A percentile compares a stretch with the other conserved stretches of the same genome.
phyloP scores from a whole-genome alignment of 2,113 vertebrate species.

The Ictalurus punctatus region DNA sequence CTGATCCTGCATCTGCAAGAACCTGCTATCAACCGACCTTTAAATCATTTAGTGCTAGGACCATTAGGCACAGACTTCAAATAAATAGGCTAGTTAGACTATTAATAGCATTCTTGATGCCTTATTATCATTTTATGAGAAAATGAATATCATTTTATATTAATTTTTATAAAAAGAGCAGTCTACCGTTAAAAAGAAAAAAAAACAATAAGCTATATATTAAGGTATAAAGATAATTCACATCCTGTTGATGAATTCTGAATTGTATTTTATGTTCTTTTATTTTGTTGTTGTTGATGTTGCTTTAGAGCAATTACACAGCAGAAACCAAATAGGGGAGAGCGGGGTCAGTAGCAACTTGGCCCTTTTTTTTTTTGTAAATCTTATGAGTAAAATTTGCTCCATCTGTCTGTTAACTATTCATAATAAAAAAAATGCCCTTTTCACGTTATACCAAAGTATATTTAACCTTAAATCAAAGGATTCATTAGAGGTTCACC shows the following conservation, averaged over 20 bases:
- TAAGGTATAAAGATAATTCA: not conserved
- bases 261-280: not conserved
- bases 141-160: not conserved
- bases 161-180: not conserved
- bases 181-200: not conserved
- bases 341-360: not conserved
- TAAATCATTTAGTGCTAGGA: not conserved
- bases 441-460: not conserved
- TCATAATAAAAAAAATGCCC: not conserved
- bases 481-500: not conserved
- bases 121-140: not conserved
- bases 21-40: conserved; percentile 6
- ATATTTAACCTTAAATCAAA: not conserved
- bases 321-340: not conserved
- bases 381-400: not conserved
- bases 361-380: not conserved
- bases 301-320: not conserved
- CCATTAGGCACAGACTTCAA: not conserved
- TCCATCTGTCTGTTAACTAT: not conserved
- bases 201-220: not conserved
- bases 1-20: conserved; percentile 29
- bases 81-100: not conserved
- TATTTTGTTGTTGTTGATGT: not conserved
- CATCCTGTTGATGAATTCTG: not conserved
- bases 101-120: not conserved